Base-by-base conservation (phyloP, 2,888 invertebrate species). In the Syrista parreyssii region DNA sequence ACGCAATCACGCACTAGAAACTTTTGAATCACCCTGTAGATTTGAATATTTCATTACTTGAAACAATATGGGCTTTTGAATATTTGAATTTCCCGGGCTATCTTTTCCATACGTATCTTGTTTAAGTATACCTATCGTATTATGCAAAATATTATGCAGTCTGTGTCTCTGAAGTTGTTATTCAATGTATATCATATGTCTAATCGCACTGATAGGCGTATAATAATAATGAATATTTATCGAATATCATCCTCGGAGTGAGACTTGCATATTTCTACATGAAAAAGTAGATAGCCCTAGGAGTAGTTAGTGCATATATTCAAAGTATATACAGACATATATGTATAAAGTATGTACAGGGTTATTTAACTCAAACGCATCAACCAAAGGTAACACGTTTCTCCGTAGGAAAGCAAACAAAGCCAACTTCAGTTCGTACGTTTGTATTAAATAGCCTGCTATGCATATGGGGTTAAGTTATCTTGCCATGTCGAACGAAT, bases 271-370 rank as follows among this genome's bases (percentile, higher is more conserved):
- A 55, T 0, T 55, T 55, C 23, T 9, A 55, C 55, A 9, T 55
- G 71, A 71, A n/a, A 23, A 71, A 74, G 74, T 35, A 74, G 74
- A 74, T 33, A 74, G 74, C 30, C 33, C 33, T 74, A 74, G 74
- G 74, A 32, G 74, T 74, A 33, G 74, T 74, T 74, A 74, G 74
- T 74, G 74, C 74, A 74, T 74, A 74, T 74, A 6, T 71, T 71
- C 71, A 12, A 32, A 23, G 32, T 32, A 31, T 71, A 71, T 71
- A 71, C 71, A 71, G 6, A 31, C 9, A 31, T 71, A 55, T 55
- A 55, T 55, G 55, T 55, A 2, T 55, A 23, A 55, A 55, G 55
- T 23, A 23, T 55, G 23, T 23, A 55, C 55, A 9, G 15, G 40
- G 15, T 40, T 15, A 40, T 4, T 40, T 15, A 40, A 15, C 15